Evolutionary conservation across 2,888 invertebrate genomes (phyloP), one percentile per base, ranked within the genome.

Genomic region (Cancer borealis): DNA sequence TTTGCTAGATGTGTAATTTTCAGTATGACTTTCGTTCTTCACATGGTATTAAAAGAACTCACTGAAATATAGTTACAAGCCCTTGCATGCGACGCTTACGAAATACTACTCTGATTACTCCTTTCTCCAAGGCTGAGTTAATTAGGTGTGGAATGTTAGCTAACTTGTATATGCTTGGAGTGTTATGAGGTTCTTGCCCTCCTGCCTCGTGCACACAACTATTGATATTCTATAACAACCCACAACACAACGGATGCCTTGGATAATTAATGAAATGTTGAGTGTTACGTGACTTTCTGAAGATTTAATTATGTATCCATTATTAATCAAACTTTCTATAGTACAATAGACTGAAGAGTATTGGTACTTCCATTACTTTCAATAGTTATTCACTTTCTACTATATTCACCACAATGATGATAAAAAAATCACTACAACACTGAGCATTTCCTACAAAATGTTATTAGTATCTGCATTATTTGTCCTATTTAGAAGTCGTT

Each of bases 181-280:
- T 30, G 26, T 14, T 79, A 8, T 79, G 12, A 79, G 30, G 79
- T 79, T 8, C 30, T 79, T 79, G 79, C 79, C 79, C 30, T 79
- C 26, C 30, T 30, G 14, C 73, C 73, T 4, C 79, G 6, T 79
- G 79, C 79, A 21, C 30, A 8, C 79, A 79, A 79, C 79, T n/a
- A 79, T 79, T 26, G 79, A 79, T 79, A 79, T 79, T 14, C 79
- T 79, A 79, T 79, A 79, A 79, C 79, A 8, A 12, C 30, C 26
- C 14, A 14, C 30, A 26, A 30, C 12, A 21, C 30, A 30, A 79
- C 26, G 79, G 30, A 79, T 79, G 79, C 30, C 79, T 79, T 79
- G 79, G 79, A 79, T 79, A 79, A 79, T 79, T 30, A 30, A 79
- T 79, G 79, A 79, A 30, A 12, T 79, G 79, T 10, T 79, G 79